Conservation (phyloP, 2,888 invertebrate genomes). For the Notodonta ziczac region DNA sequence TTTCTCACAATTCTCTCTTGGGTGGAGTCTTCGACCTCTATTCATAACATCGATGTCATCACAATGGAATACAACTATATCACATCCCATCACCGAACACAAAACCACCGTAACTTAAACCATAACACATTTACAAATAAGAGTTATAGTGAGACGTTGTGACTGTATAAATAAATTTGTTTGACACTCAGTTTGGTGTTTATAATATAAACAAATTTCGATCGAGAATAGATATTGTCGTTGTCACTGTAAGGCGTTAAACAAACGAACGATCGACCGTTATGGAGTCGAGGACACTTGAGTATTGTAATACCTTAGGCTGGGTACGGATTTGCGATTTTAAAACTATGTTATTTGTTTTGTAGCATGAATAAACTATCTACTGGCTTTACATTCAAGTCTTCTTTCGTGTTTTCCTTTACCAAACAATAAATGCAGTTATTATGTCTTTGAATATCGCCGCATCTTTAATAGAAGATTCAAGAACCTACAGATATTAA, state of each 20-base stretch:
- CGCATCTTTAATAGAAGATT: no score
- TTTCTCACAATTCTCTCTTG: conserved; percentile 52
- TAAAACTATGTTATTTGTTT: conserved; percentile 4
- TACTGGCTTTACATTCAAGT: no score
- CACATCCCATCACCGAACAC: conserved; percentile 9
- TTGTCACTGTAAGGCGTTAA: conserved; percentile 68
- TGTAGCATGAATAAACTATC: not conserved
- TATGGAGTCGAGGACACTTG: conserved; percentile 45
- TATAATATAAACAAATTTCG: conserved; percentile 73
- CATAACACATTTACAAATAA: not conserved
- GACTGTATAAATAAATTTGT: conserved; percentile 23
- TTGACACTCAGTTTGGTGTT: conserved; percentile 60
- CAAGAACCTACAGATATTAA: no score
- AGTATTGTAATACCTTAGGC: conserved; percentile 39
- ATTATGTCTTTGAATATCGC: no score
- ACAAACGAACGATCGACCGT: conserved; percentile 57
- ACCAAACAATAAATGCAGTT: no score
- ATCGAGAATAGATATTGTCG: conserved; percentile 76
- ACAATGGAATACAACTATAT: conserved; percentile 32
- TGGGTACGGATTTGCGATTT: conserved; percentile 35
- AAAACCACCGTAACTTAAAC: conserved; percentile 14
- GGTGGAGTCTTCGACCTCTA: conserved; percentile 67
- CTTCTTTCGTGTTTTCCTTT: no score
- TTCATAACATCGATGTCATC: conserved; percentile 69
- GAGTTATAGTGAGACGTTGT: not conserved